Evolutionary conservation across 2,113 vertebrate species (phyloP).

Genomic region (Bucco capensis): DNA sequence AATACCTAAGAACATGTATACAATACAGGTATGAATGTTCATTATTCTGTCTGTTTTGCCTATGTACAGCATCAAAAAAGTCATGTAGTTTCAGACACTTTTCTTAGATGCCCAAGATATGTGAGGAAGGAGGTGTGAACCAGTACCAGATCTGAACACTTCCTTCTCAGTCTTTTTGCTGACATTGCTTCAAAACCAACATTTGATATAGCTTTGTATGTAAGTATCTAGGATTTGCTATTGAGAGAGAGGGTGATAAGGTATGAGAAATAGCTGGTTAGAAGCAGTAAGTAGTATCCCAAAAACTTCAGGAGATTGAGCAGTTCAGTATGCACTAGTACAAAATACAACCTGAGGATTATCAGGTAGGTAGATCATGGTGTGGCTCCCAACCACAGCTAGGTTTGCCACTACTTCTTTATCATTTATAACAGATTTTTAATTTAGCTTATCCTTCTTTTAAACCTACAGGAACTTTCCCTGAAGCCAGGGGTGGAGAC

Average conservation of each 20-base stretch:
- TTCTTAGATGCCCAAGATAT: background rate
- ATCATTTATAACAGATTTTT: background rate
- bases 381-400: conserved; percentile 53
- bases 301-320: background rate
- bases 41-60: background rate
- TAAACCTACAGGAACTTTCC: background rate
- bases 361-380: background rate
- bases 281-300: background rate
- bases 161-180: background rate
- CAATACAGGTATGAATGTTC: background rate
- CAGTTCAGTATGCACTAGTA: background rate
- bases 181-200: background rate
- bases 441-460: background rate
- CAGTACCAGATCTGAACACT: background rate
- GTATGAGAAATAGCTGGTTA: conserved; percentile 35
- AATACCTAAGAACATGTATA: background rate
- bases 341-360: background rate
- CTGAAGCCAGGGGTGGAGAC: background rate
- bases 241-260: conserved; percentile 11
- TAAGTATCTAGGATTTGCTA: background rate
- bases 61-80: background rate
- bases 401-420: background rate
- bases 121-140: background rate
- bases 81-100: background rate
- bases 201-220: background rate